Conservation (phyloP, 2,888 invertebrate species). For the Sicus ferrugineus region DNA sequence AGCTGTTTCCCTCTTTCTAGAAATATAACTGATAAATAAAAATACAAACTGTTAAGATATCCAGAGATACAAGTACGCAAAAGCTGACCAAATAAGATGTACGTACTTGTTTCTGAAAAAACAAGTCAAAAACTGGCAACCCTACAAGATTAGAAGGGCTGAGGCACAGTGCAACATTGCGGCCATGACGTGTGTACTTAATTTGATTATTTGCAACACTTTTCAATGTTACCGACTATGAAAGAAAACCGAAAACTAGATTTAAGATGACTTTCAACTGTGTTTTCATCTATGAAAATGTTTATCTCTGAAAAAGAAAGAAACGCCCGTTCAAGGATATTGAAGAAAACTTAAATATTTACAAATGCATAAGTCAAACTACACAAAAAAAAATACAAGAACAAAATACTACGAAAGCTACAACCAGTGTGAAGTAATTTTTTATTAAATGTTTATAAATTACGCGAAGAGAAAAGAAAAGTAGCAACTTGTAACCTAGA, state of each 20-base stretch:
- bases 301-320: slow-evolving; percentile 43
- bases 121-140: not conserved
- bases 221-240: too few relatives aligned
- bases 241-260: not conserved
- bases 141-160: not conserved
- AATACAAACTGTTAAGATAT: not conserved
- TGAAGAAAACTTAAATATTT: slow-evolving; percentile 36
- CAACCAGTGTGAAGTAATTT: slow-evolving; percentile 26
- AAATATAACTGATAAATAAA: not conserved
- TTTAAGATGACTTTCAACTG: not conserved
- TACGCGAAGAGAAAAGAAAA: slow-evolving; percentile 29
- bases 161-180: too few relatives aligned
- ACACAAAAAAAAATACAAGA: slow-evolving; percentile 5
- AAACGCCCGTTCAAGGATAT: slow-evolving; percentile 37
- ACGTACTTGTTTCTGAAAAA: not conserved
- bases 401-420: not conserved
- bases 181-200: too few relatives aligned
- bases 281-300: slow-evolving; percentile 27
- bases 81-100: not conserved
- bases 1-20: not conserved
- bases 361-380: not conserved
- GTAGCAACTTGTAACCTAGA: not conserved
- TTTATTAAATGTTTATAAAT: slow-evolving; percentile 29
- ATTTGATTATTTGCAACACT: too few relatives aligned
- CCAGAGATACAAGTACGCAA: not conserved